These are phyloP conservation scores for Anoplophora glabripennis DNA, from an alignment of 1,140 invertebrate species.

Conservation along the genomic window DNA sequence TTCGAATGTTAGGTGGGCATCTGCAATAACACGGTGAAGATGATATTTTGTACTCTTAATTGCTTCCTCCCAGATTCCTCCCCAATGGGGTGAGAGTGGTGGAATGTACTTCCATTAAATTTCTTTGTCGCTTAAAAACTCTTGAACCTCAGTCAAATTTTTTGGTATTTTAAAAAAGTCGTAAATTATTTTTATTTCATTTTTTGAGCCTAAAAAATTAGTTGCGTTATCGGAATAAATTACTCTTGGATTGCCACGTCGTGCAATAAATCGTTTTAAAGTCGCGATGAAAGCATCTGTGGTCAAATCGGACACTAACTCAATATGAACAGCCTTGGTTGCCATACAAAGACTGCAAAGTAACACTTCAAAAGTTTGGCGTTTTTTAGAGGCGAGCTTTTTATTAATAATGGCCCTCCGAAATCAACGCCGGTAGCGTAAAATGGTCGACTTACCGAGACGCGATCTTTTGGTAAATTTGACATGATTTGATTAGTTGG, in stretches of 20 bases:
- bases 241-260: conserved; percentile 30
- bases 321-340: conserved; percentile 50
- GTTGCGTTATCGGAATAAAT: conserved; percentile 10
- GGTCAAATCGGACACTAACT: conserved; percentile 42
- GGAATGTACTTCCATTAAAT: conserved; percentile 4
- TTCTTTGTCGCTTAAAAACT: conserved; percentile 2
- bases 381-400: conserved; percentile 8
- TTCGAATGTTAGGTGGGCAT: conserved; percentile 12
- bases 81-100: conserved; percentile 4
- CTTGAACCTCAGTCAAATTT: conserved; percentile 5
- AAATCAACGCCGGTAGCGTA: conserved; percentile 20
- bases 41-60: conserved; percentile 12
- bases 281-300: conserved; percentile 46
- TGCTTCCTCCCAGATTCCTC: neutral
- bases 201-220: neutral
- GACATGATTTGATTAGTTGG: conserved; percentile 18
- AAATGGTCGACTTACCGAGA: conserved; percentile 2
- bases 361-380: conserved; percentile 41
- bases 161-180: conserved; percentile 2
- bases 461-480: conserved; percentile 16
- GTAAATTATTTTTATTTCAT: conserved; percentile 1
- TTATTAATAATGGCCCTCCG: conserved; percentile 22
- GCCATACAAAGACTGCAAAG: conserved; percentile 45
- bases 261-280: conserved; percentile 47
- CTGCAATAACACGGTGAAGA: conserved; percentile 5